phyloP scores from a whole-genome alignment of 35 echinoderm and acorn worm genomes.

The Anneissia japonica region DNA sequence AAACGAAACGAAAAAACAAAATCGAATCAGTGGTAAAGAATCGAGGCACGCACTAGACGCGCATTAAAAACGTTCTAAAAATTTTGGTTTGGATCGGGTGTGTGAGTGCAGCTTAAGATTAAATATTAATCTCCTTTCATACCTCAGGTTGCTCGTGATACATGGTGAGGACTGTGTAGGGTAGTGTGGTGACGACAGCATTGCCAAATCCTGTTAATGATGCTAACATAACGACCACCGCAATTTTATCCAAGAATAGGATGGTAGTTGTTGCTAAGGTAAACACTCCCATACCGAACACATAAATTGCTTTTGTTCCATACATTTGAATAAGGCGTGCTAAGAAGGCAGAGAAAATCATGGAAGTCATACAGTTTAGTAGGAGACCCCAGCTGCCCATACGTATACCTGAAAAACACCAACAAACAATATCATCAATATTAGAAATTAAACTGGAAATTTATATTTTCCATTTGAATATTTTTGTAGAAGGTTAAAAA shows the following conservation, averaged over 20 bases:
- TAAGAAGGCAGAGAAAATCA: conserved; percentile 55
- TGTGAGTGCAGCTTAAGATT: no score
- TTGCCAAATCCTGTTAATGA: conserved; percentile 74
- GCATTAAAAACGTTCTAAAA: no score
- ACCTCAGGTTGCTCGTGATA: conserved; percentile 80
- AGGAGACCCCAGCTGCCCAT: conserved; percentile 85
- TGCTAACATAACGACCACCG: conserved; percentile 50
- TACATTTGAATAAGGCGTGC: conserved; percentile 33
- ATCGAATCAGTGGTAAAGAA: no score
- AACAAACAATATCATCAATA: no score
- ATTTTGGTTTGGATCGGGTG: no score
- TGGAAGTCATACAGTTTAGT: conserved; percentile 70
- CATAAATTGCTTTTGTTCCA: conserved; percentile 42
- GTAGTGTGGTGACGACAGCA: conserved; percentile 60
- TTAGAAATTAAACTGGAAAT: no score
- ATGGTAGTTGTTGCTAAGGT: conserved; percentile 52
- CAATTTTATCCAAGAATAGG: conserved; percentile 50
- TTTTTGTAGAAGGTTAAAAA: no score
- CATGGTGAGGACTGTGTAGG: conserved; percentile 66
- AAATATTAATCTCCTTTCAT: conserved; percentile 1
- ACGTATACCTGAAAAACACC: conserved; percentile 55
- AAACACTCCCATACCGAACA: conserved; percentile 74
- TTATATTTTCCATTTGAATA: no score
- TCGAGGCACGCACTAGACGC: no score
- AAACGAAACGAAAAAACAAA: no score